Evolutionary conservation across 2,888 invertebrate species (phyloP).

Genomic region (Melinopterus prodromus): DNA sequence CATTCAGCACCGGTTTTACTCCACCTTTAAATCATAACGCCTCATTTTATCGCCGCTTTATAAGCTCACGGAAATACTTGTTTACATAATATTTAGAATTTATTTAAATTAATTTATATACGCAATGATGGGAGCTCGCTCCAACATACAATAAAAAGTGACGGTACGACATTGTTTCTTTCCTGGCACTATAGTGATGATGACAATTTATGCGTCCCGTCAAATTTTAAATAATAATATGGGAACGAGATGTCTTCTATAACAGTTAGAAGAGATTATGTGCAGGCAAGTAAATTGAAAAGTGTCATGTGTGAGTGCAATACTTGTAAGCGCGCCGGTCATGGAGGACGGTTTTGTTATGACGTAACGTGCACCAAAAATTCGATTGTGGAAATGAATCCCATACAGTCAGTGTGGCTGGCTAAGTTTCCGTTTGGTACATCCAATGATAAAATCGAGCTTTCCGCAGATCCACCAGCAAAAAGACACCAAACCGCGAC

Average conservation of each 20-base stretch:
- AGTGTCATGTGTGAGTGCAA: not conserved
- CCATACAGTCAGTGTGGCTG: not conserved
- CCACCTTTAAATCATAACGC: not conserved
- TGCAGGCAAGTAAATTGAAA: not conserved
- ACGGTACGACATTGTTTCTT: not conserved
- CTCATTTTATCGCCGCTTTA: not conserved
- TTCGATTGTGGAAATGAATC: not conserved
- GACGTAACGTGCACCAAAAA: not conserved
- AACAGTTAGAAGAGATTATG: not conserved
- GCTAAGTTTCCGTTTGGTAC: not conserved
- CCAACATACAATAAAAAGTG: too few species aligned
- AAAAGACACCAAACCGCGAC: not conserved
- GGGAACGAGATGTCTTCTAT: not conserved
- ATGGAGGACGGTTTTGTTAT: not conserved
- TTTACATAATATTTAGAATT: constrained; percentile 4
- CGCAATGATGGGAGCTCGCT: not conserved
- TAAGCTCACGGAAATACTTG: not conserved
- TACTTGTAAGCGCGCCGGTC: not conserved
- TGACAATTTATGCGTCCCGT: not conserved
- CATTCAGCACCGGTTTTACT: not conserved
- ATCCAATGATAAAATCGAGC: not conserved
- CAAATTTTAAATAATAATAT: not conserved
- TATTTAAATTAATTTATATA: constrained; percentile 4
- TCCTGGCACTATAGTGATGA: not conserved
- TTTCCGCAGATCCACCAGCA: not conserved